Conservation (phyloP, 2,797 vertebrate genomes). For the Sternotherus odoratus region DNA sequence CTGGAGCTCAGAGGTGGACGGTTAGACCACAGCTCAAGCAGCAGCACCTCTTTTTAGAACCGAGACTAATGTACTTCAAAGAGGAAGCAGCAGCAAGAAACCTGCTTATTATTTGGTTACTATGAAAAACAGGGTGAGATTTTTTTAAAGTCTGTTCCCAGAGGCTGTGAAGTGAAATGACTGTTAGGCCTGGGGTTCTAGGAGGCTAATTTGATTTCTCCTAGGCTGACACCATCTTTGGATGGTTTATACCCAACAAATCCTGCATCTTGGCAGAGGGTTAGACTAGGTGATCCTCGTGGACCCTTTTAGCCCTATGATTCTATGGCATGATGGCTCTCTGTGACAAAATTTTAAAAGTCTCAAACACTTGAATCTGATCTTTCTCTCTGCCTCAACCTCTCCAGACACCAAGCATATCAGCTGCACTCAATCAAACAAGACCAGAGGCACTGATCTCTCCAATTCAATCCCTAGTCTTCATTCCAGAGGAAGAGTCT, state of each 20-base stretch:
- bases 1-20: not conserved
- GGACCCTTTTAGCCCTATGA: not conserved
- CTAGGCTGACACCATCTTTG: not conserved
- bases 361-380: not conserved
- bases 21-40: slow-evolving; percentile 19
- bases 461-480: not conserved
- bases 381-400: not conserved
- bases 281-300: not conserved
- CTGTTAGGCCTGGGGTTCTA: not conserved
- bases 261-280: not conserved
- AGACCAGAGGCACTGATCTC: not conserved
- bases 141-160: not conserved
- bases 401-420: not conserved
- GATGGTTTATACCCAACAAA: not conserved
- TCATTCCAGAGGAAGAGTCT: not conserved
- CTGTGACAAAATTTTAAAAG: not conserved
- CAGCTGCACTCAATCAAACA: not conserved
- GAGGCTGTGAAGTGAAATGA: slow-evolving; percentile 1
- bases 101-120: slow-evolving; percentile 8
- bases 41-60: not conserved
- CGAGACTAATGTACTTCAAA: not conserved
- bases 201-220: not conserved
- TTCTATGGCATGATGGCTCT: not conserved
- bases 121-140: not conserved
- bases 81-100: slow-evolving; percentile 29